A percentile compares a stretch with the other conserved stretches of the same genome.
Conservation (phyloP, 2,113 vertebrate species). For the Aleadryas rufinucha region DNA sequence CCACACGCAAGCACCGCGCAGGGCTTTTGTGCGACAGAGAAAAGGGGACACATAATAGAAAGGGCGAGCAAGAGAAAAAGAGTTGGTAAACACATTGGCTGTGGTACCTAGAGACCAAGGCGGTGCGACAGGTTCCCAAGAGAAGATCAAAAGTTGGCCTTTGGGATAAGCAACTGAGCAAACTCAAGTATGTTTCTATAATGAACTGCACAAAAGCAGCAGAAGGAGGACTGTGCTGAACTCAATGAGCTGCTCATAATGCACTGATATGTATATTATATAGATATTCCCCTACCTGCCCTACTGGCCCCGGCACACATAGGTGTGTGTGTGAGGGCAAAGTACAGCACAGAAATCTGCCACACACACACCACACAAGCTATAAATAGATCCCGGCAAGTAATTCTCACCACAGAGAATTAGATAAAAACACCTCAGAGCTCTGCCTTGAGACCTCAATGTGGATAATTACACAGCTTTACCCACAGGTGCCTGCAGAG, state of each 20-base stretch:
- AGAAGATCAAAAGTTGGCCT: slow-evolving; percentile 70
- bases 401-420: not conserved
- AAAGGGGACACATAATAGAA: slow-evolving; percentile 50
- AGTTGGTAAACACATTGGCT: slow-evolving; percentile 68
- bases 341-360: not conserved
- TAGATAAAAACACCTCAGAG: not conserved
- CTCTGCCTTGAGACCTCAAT: fast-evolving
- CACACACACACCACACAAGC: fast-evolving
- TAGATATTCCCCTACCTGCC: slow-evolving; percentile 4
- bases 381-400: not conserved
- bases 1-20: slow-evolving; percentile 74
- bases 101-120: slow-evolving; percentile 57
- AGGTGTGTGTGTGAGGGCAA: not conserved
- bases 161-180: slow-evolving; percentile 47
- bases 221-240: not conserved
- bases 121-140: slow-evolving; percentile 65
- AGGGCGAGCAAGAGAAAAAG: slow-evolving; percentile 62
- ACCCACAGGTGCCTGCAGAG: not conserved
- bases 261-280: slow-evolving; percentile 43
- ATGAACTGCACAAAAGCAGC: slow-evolving; percentile 40
- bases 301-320: not conserved
- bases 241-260: slow-evolving; percentile 30
- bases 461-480: not conserved
- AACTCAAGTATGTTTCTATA: slow-evolving; percentile 51
- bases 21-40: slow-evolving; percentile 56